Evolutionary conservation across 2,797 vertebrate species (phyloP), one percentile per base, ranked within the genome.

Genomic region (Neosilurus hyrtlii): DNA sequence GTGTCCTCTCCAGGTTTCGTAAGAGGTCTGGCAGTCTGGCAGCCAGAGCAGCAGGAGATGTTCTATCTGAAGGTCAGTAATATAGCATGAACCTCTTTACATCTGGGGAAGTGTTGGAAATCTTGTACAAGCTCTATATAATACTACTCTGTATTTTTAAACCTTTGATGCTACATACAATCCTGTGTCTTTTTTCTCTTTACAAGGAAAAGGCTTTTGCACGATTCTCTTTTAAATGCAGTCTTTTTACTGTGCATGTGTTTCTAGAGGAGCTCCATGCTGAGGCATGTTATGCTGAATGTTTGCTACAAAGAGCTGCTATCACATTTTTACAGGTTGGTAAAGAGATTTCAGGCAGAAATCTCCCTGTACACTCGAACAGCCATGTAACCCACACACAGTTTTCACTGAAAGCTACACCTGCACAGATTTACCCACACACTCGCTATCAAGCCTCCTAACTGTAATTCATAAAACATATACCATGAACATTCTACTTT

Each of bases 291-390:
- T 96, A 92, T 1, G 96, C 96, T 1, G 96, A 96, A 88, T 96
- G 96, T 88, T 91, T 96, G 84, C 91, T 96, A 72, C 96, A 96
- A 83, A 92, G 95, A 89, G 95, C 95, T 0, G 95, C 95, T 84
- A 95, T 96, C 86, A 96, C 95, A 15, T 96, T 96, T 90, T 89
- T 96, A 43, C 96, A 96, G 95, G 96, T 96, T 87, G 82, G 61
- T 52, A 52, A 77, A 75, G 20, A 62, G 61, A 75, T 82, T 75
- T 74, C 54, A 74, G 15, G 62, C 61, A 63, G 16, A 15, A 74
- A 9, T 14, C 24, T 63, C 22, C 59, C 16, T 51, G 9, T 22
- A 35, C 10, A 76, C 22, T 63, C 16, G 68, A 59, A 37, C 26
- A 37, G 20, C 18, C 73, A n/a, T n/a, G 26, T 54, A 68, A 43